Evolutionary conservation across 2,113 vertebrate species (phyloP).

Genomic region (Cariama cristata): DNA sequence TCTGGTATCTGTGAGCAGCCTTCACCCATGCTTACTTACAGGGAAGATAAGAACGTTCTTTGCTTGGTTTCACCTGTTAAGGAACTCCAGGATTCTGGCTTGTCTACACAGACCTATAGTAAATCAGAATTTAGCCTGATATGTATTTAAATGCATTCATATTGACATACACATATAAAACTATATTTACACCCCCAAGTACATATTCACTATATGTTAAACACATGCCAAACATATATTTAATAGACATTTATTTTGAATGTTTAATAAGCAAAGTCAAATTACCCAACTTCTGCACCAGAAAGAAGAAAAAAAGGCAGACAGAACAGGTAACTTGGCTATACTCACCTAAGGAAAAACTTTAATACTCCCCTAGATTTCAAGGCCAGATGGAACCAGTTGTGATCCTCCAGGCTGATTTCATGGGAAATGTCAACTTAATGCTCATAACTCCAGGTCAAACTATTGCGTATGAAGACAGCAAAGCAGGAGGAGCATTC

Average conservation of each 20-base stretch:
- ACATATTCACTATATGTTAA: not conserved
- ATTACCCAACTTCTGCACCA: not conserved
- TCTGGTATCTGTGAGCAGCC: not conserved
- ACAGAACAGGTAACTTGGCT: not conserved
- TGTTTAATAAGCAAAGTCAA: not conserved
- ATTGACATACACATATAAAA: not conserved
- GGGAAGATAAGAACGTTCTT: not conserved
- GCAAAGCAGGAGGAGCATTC: not conserved
- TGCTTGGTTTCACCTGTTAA: conserved; percentile 4
- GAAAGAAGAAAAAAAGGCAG: not conserved
- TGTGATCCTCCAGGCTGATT: not conserved
- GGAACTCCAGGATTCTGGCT: not conserved
- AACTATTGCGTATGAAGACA: not conserved
- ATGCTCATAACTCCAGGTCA: not conserved
- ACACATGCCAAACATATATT: not conserved
- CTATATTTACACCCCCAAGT: not conserved
- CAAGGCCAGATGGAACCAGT: conserved; percentile 6
- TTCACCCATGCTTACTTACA: not conserved
- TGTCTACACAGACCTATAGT: not conserved
- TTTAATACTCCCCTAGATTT: not conserved
- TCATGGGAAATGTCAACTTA: conserved; percentile 20
- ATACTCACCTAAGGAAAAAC: not conserved
- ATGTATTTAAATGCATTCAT: not conserved
- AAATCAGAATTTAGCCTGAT: not conserved
- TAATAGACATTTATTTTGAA: not conserved